Percentiles rank a stretch among this genome's conserved stretches.
phyloP scores from a whole-genome alignment of 1,140 invertebrate genomes.

The Mercenaria mercenaria region DNA sequence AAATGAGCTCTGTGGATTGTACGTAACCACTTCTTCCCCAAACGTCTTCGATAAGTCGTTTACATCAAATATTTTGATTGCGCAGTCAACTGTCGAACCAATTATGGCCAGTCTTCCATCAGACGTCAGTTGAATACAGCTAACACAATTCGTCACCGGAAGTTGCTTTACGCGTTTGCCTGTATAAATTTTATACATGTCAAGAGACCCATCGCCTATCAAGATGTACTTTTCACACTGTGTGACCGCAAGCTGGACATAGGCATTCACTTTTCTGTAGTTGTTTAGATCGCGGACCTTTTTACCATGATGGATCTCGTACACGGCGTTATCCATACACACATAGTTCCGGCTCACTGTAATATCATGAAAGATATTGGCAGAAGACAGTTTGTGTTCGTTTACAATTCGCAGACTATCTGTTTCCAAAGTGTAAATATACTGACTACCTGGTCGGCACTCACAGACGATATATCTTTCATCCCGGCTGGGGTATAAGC shows the following conservation, averaged over 20 bases:
- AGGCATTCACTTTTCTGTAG: slow-evolving; percentile 46
- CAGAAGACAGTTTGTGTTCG: not conserved
- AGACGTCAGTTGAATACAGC: slow-evolving; percentile 30
- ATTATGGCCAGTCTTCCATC: slow-evolving; percentile 52
- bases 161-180: slow-evolving; percentile 48
- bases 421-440: slow-evolving; percentile 36
- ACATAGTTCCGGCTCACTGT: slow-evolving; percentile 24
- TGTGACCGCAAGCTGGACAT: slow-evolving; percentile 26
- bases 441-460: not conserved
- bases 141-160: not conserved
- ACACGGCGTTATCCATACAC: slow-evolving; percentile 62
- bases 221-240: slow-evolving; percentile 56
- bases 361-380: not conserved
- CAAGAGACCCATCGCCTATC: slow-evolving; percentile 43
- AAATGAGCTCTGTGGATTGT: slow-evolving; percentile 43
- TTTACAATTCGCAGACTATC: slow-evolving; percentile 42
- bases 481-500: slow-evolving; percentile 14
- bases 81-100: slow-evolving; percentile 39
- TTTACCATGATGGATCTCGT: slow-evolving; percentile 22
- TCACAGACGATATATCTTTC: slow-evolving; percentile 55
- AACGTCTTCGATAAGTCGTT: slow-evolving; percentile 38
- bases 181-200: slow-evolving; percentile 39
- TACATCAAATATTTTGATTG: slow-evolving; percentile 58
- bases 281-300: slow-evolving; percentile 52
- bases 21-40: slow-evolving; percentile 39